phyloP scores from a whole-genome alignment of 2,797 vertebrate genomes.

The Rhynchonycteris naso region DNA sequence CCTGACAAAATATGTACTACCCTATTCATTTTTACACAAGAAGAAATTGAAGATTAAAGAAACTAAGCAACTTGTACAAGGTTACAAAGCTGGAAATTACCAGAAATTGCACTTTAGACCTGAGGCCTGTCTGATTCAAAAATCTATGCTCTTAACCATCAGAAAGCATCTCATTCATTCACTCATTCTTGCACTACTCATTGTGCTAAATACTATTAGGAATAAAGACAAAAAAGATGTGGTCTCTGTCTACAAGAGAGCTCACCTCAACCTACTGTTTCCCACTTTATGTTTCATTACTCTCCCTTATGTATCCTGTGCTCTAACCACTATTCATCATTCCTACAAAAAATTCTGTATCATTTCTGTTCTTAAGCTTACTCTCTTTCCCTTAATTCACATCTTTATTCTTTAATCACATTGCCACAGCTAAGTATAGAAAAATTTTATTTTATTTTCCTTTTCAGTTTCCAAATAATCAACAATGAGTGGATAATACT shows the following conservation, averaged over 20 bases:
- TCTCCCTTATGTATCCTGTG: background rate
- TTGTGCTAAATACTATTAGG: background rate
- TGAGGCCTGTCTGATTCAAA: background rate
- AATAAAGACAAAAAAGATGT: background rate
- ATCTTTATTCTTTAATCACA: background rate
- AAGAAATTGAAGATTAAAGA: constrained; percentile 18
- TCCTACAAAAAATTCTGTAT: background rate
- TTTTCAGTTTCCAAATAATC: constrained; percentile 24
- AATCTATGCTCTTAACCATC: constrained; percentile 15
- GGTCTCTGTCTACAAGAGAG: background rate
- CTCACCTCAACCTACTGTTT: background rate
- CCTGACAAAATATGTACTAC: background rate
- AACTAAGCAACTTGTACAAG: constrained; percentile 27
- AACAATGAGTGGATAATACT: background rate
- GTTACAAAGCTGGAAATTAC: background rate
- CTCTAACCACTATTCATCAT: background rate
- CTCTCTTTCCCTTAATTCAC: background rate
- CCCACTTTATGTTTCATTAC: background rate
- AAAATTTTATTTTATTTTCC: constrained; percentile 48
- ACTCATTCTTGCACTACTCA: background rate
- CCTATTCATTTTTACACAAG: background rate
- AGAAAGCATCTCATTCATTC: constrained; percentile 12
- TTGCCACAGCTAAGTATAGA: background rate
- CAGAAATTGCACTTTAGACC: constrained; percentile 34
- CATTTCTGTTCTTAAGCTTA: background rate